Percentiles rank a stretch among this genome's conserved stretches.
These are phyloP conservation scores for Labeo calbasu DNA, from an alignment of 2,797 vertebrate genomes.

Conservation along the genomic window DNA sequence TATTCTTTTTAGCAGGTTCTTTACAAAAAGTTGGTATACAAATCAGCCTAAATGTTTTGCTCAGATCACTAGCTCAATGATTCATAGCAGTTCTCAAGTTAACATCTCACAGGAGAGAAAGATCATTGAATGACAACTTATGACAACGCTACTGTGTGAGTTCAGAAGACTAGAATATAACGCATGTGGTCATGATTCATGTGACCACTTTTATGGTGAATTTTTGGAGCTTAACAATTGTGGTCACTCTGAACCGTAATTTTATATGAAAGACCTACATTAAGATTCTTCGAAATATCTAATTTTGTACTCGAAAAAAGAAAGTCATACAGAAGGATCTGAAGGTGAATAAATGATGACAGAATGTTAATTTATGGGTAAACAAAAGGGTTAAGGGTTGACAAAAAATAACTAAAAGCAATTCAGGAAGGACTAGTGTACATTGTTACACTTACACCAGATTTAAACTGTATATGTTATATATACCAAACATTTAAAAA, in stretches of 20 bases:
- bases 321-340: background rate
- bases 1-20: background rate
- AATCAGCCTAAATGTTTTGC: background rate
- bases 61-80: background rate
- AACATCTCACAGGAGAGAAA: background rate
- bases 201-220: background rate
- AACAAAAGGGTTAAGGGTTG: background rate
- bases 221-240: background rate
- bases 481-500: background rate
- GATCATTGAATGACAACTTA: background rate
- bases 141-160: too few relatives aligned
- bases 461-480: background rate
- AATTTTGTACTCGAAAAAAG: background rate
- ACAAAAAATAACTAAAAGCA: background rate
- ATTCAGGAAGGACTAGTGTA: background rate
- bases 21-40: too few relatives aligned
- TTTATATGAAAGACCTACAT: background rate
- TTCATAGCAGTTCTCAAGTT: background rate
- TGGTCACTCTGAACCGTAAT: background rate
- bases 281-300: constrained; percentile 12
- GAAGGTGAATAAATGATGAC: background rate
- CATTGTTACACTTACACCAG: background rate
- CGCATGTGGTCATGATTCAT: background rate
- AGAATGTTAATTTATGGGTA: background rate
- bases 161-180: background rate